A percentile compares a stretch with the other conserved stretches of the same genome.
phyloP scores from a whole-genome alignment of 2,797 vertebrate genomes.

The Propithecus deckenii region DNA sequence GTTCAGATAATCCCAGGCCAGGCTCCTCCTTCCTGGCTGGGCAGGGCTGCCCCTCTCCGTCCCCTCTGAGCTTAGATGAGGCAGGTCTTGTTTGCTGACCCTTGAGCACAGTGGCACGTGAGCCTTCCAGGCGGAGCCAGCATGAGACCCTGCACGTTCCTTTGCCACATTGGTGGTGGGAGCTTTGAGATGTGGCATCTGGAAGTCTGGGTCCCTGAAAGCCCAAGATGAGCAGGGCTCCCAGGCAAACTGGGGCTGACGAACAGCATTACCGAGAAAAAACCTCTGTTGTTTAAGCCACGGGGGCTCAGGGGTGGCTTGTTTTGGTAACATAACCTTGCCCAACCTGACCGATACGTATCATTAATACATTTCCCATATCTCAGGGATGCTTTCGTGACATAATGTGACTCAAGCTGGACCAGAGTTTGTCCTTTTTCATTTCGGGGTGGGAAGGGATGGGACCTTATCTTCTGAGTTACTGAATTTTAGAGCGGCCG shows the following conservation, averaged over 20 bases:
- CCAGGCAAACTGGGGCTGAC: background rate
- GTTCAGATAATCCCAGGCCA: background rate
- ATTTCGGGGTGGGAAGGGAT: background rate
- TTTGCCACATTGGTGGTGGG: background rate
- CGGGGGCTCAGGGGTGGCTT: background rate
- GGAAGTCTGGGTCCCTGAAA: background rate
- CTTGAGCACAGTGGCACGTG: background rate
- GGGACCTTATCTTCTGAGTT: background rate
- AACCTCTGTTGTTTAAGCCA: background rate
- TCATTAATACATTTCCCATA: background rate
- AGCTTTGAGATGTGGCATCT: background rate
- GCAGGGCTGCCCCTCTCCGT: background rate
- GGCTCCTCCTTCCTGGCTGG: background rate
- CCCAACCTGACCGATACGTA: background rate
- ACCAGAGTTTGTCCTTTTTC: background rate
- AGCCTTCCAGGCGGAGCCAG: background rate
- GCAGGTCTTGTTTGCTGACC: background rate
- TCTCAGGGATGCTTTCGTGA: background rate
- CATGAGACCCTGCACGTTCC: rapidly evolving
- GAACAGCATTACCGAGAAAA: background rate
- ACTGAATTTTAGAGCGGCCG: background rate
- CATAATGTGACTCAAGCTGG: background rate
- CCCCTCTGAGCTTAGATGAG: too few relatives aligned
- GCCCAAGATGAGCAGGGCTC: background rate
- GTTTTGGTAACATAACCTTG: background rate